Conservation (phyloP, 1,140 invertebrate species). For the Aphis craccivora region DNA sequence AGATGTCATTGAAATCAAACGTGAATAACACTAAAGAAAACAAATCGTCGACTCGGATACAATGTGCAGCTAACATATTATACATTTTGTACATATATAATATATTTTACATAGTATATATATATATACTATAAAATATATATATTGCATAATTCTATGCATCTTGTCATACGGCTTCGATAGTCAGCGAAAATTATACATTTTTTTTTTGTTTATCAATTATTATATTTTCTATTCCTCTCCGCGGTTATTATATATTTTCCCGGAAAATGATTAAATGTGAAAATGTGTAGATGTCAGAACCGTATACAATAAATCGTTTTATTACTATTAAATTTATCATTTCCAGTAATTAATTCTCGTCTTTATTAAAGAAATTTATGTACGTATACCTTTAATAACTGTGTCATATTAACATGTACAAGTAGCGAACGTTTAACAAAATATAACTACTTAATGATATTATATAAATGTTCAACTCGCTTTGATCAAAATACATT, state of each 20-base stretch:
- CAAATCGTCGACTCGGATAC: not conserved
- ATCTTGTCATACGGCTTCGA: not conserved
- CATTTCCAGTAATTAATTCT: not conserved
- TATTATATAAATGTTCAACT: not conserved
- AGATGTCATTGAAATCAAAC: conserved; percentile 9
- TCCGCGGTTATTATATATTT: not conserved
- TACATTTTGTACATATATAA: not conserved
- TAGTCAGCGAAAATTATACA: not conserved
- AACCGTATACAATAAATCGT: not conserved
- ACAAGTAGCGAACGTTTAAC: not conserved
- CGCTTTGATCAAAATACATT: no score
- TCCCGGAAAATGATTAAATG: not conserved
- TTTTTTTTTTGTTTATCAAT: not conserved
- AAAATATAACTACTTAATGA: not conserved
- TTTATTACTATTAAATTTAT: not conserved
- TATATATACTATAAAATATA: no score
- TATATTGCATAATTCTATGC: not conserved
- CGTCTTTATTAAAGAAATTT: no score
- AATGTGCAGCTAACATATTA: not conserved
- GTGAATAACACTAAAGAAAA: not conserved
- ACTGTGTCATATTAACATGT: no score
- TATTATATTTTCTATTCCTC: not conserved
- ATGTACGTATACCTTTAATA: no score
- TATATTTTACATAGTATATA: not conserved
- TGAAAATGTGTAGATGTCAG: not conserved